Base-by-base conservation (phyloP, 2,797 vertebrate genomes). In the Propithecus perrieri region DNA sequence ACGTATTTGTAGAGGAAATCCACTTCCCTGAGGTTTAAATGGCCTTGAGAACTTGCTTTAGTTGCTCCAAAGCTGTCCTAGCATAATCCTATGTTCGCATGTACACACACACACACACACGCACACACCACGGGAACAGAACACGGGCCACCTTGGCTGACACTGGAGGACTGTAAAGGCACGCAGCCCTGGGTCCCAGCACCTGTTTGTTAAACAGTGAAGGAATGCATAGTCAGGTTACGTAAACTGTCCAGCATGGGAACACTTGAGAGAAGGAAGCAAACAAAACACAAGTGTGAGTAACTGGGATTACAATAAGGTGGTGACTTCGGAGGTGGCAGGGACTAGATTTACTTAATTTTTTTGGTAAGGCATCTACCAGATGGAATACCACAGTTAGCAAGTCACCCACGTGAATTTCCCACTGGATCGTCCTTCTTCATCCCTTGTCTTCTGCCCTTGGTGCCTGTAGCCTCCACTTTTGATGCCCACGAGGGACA, bases 1-100 rank as follows among this genome's bases (percentile, higher is more conserved):
- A 46, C 57, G 46, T n/a, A 5, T 81, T 96, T 93, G 38, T 43
- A 72, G n/a, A 97, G 97, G 84, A 97, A 97, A 88, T 80, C 11
- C 55, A 53, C 89, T 90, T 96, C 84, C 86, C 72, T 85, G 89
- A 81, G 28, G 24, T 80, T 72, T 59, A 81, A 90, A 50, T 26
- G 46, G 67, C 61, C 71, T 83, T 95, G 38, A 83, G 53, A 76
- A 4, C 1, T 20, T 20, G 50, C 24, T 67, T 84, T 61, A 84
- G 76, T 41, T 85, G 35, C 38, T 89, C 55, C 69, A 61, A 59
- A 76, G 35, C 61, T 79, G 3, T 48, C 1, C 53, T 35, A 76
- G 28, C n/a, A 72, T 43, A 61, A 20, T 28, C 50, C 13, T 53
- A 2, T 75, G 46, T 87, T 26, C 59, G 57, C 20, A 35, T 38